phyloP scores from a whole-genome alignment of 2,113 vertebrate species.

The Cavia porcellus region DNA sequence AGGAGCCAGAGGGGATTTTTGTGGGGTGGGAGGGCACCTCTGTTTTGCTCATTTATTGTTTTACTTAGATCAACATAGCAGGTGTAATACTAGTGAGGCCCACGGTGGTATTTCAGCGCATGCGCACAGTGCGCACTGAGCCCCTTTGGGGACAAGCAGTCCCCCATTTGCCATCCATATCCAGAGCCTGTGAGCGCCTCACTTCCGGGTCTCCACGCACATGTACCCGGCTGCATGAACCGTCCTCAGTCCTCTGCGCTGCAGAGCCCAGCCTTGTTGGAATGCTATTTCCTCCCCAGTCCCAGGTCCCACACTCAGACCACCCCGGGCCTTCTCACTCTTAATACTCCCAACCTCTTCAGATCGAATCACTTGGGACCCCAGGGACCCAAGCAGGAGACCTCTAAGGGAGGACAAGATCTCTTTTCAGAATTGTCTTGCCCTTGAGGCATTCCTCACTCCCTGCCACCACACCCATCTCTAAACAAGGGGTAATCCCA shows the following conservation, averaged over 20 bases:
- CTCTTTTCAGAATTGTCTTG: constrained; percentile 16
- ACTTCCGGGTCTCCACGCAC: background rate
- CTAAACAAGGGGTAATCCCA: background rate
- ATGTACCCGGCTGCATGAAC: background rate
- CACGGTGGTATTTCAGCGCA: background rate
- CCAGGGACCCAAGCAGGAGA: background rate
- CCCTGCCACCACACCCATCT: background rate
- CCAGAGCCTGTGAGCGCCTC: background rate
- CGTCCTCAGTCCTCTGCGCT: background rate
- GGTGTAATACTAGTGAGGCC: background rate
- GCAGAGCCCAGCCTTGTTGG: background rate
- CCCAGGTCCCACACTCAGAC: background rate
- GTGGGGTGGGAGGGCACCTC: background rate
- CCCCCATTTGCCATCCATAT: background rate
- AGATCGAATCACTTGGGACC: background rate
- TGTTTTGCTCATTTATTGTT: background rate
- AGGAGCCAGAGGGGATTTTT: background rate
- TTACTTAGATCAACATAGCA: background rate
- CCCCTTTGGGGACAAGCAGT: background rate
- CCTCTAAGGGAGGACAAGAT: background rate
- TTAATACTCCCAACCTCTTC: background rate
- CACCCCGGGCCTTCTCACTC: background rate
- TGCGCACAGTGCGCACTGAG: background rate
- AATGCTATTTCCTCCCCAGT: background rate
- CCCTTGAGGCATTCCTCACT: background rate